Evolutionary conservation across 2,888 invertebrate species (phyloP).

Genomic region (Apotomis capreana): DNA sequence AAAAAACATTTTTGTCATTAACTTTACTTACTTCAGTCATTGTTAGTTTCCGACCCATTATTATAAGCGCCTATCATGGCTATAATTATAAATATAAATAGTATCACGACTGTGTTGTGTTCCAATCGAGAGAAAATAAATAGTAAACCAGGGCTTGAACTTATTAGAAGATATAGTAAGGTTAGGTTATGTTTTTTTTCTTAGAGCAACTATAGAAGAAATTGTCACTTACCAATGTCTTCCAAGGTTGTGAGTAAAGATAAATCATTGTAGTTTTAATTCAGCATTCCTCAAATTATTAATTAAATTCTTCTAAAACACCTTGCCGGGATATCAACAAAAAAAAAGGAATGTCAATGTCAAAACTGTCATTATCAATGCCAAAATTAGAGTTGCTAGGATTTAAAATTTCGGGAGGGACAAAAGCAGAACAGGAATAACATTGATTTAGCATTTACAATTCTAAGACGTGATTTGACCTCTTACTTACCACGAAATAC

Average conservation of each 20-base stretch:
- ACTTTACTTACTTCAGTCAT: too few species aligned
- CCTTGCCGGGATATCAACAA: background rate
- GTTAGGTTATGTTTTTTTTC: constrained; percentile 4
- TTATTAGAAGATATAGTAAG: background rate
- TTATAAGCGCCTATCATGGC: too few species aligned
- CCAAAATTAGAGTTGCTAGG: background rate
- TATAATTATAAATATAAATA: too few species aligned
- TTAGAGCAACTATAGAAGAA: background rate
- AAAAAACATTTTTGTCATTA: constrained; percentile 17
- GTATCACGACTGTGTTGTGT: too few species aligned
- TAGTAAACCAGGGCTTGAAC: too few species aligned
- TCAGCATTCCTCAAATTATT: background rate
- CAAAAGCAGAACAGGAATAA: too few species aligned
- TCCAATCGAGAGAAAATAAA: too few species aligned
- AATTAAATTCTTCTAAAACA: background rate
- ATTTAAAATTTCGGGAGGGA: background rate
- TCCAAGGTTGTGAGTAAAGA: constrained; percentile 14
- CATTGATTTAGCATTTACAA: too few species aligned
- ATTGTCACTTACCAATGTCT: constrained; percentile 21
- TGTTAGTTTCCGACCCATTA: too few species aligned
- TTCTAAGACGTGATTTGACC: too few species aligned
- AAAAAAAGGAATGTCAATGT: too few species aligned
- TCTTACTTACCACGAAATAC: too few species aligned
- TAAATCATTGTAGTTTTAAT: constrained; percentile 27
- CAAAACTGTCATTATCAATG: background rate